Evolutionary conservation across 2,797 vertebrate genomes (phyloP).

Genomic region (Micromesistius poutassou): DNA sequence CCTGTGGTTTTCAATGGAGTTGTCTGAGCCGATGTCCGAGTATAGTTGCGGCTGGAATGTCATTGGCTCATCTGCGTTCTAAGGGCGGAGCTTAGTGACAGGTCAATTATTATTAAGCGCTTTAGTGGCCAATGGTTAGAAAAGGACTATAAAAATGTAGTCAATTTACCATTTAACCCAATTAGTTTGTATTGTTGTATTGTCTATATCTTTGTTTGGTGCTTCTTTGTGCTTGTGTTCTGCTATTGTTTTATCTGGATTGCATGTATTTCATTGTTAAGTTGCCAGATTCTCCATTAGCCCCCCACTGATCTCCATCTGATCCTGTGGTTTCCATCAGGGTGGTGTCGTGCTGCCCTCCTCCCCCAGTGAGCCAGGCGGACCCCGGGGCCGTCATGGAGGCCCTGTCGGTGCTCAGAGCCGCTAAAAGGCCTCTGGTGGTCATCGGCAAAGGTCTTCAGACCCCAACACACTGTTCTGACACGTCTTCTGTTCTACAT

Average conservation of each 20-base stretch:
- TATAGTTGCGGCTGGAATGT: too few species aligned
- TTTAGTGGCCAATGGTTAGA: too few species aligned
- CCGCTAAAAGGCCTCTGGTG: constrained; percentile 81
- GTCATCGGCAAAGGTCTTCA: constrained; percentile 90
- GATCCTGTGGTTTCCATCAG: constrained; percentile 44
- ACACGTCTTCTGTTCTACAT: neutral
- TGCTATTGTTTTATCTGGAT: neutral
- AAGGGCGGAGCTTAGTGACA: too few species aligned
- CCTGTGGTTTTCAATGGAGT: too few species aligned
- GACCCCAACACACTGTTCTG: constrained; percentile 4
- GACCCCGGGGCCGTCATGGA: constrained; percentile 63
- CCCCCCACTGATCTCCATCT: neutral
- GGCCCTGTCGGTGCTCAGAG: constrained; percentile 73
- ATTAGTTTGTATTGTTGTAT: neutral
- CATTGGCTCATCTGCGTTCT: too few species aligned
- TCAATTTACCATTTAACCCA: neutral
- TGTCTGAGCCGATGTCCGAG: too few species aligned
- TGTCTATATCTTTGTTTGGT: neutral
- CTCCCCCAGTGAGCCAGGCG: constrained; percentile 81
- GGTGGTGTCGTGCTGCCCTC: constrained; percentile 75
- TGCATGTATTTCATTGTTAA: neutral
- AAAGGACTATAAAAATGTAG: too few species aligned
- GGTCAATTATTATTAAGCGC: too few species aligned
- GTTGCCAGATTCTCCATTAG: neutral
- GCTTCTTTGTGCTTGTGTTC: neutral